Conservation (phyloP, 2,113 vertebrate species). For the Sakesphorus luctuosus region DNA sequence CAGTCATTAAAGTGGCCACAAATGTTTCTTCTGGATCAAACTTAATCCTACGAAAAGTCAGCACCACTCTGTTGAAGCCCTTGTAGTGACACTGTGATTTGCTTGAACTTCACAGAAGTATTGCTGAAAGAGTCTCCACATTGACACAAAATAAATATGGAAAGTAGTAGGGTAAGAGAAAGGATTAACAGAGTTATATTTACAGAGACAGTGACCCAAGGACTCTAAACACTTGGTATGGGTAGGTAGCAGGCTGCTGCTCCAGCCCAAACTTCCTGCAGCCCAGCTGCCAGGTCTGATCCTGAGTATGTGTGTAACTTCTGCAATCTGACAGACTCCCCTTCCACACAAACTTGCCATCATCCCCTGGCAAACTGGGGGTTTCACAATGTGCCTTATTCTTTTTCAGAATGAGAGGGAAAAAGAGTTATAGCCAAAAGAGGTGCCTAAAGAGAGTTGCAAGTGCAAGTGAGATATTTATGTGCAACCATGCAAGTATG, state of each 20-base stretch:
- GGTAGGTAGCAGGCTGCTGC: not conserved
- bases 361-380: fast-evolving
- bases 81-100: not conserved
- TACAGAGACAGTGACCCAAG: not conserved
- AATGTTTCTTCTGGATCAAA: not conserved
- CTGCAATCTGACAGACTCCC: not conserved
- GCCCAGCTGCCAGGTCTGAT: not conserved
- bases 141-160: not conserved
- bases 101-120: not conserved
- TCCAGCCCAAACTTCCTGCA: not conserved
- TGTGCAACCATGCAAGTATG: not conserved
- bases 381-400: not conserved
- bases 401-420: not conserved
- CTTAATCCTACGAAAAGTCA: not conserved
- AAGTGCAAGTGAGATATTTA: not conserved
- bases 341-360: not conserved
- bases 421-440: not conserved
- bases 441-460: not conserved
- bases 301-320: not conserved
- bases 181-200: not conserved
- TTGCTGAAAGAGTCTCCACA: not conserved
- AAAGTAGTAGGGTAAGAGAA: not conserved
- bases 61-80: not conserved
- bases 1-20: not conserved
- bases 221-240: not conserved